These are phyloP conservation scores for Halcyon malimbica DNA, from an alignment of 2,113 vertebrate species.

Conservation along the genomic window DNA sequence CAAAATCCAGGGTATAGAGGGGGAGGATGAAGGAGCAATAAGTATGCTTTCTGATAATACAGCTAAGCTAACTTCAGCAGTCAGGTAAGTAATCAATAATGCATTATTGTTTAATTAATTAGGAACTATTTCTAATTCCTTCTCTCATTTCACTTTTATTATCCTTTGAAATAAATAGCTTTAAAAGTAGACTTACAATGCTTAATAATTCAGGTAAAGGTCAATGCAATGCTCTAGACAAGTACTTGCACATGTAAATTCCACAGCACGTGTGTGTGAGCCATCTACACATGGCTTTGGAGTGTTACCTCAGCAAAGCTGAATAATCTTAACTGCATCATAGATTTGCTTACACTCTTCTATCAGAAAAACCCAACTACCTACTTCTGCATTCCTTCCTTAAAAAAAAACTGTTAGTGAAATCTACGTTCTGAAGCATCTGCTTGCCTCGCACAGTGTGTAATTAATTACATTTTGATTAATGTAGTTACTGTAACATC, in stretches of 20 bases:
- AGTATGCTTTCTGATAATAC: conserved; percentile 99
- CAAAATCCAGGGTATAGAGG: conserved; percentile 89
- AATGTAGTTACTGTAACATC: background rate
- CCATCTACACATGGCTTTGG: background rate
- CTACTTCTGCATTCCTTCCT: background rate
- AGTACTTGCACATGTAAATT: background rate
- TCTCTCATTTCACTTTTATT: background rate
- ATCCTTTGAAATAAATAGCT: background rate
- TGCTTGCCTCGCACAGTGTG: background rate
- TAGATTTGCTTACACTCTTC: background rate
- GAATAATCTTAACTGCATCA: background rate
- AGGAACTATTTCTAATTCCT: background rate
- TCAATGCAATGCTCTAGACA: background rate
- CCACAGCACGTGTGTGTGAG: background rate
- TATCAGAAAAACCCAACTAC: background rate
- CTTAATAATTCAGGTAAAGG: background rate
- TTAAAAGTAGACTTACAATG: background rate
- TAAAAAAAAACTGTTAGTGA: background rate
- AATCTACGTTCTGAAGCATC: background rate
- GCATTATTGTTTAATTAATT: background rate
- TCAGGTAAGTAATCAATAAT: conserved; percentile 81
- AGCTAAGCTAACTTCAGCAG: conserved; percentile 96
- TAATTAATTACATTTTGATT: background rate
- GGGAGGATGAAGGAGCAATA: conserved; percentile 97
- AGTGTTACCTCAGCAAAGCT: background rate